Percentiles rank a stretch among this genome's conserved stretches.
Conservation (phyloP, 1,140 invertebrate species). For the Dreissena rostriformis region DNA sequence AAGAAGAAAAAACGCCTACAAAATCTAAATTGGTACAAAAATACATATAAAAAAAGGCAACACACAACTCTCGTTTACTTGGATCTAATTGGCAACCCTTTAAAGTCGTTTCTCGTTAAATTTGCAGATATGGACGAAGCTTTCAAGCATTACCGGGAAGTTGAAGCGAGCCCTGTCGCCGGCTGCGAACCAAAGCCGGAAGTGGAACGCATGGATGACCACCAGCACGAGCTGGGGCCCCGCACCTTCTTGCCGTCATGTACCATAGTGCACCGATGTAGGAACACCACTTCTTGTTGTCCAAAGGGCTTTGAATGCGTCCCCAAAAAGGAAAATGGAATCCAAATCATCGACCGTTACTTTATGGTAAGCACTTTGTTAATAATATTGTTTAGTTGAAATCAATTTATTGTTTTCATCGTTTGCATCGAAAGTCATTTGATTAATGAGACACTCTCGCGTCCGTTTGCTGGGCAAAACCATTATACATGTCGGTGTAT, state of each 20-base stretch:
- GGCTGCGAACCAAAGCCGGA: slow-evolving; percentile 28
- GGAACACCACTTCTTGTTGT: slow-evolving; percentile 21
- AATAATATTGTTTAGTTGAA: neutral
- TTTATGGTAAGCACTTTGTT: slow-evolving; percentile 15
- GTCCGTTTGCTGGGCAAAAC: too few relatives aligned
- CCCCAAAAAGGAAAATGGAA: slow-evolving; percentile 24
- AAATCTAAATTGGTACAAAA: too few relatives aligned
- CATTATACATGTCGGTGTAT: too few relatives aligned
- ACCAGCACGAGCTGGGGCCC: neutral
- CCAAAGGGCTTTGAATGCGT: slow-evolving; percentile 4
- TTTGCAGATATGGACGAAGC: slow-evolving; percentile 29
- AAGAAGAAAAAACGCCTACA: too few relatives aligned
- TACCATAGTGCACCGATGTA: slow-evolving; percentile 20
- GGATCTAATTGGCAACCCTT: neutral
- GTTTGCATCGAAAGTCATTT: neutral
- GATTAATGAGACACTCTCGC: neutral
- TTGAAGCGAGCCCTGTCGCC: neutral
- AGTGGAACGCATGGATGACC: slow-evolving; percentile 11
- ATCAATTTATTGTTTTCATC: neutral
- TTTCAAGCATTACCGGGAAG: slow-evolving; percentile 17
- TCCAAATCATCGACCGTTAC: slow-evolving; percentile 18
- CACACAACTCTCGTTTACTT: too few relatives aligned
- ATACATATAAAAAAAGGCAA: too few relatives aligned
- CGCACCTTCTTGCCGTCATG: slow-evolving; percentile 8
- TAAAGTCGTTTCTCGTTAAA: neutral